Evolutionary conservation across 2,888 invertebrate species (phyloP), one percentile per base, ranked within the genome.

Genomic region (Heterodera filipjevi): DNA sequence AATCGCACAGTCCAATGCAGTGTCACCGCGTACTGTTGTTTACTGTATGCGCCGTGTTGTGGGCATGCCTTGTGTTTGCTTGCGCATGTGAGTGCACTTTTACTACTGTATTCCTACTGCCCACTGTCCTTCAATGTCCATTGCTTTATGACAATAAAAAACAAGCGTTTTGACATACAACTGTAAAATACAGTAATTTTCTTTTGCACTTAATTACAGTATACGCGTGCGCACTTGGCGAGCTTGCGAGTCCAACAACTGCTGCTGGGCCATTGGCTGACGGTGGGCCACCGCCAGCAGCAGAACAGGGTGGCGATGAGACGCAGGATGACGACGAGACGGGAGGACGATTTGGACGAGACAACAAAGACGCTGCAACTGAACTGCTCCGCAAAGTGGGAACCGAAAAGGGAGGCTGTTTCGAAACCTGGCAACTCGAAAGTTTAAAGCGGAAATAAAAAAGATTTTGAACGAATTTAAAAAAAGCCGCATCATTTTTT

Each of bases 341-440:
- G 59, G 59, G 59, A 27, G 27, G 59, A 5, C 59, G 59, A 59
- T 27, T 59, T 59, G 59, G 27, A 27, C 59, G 59, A 10, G 10
- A 59, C 59, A 59, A 59, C 49, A 19, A 49, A 5, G 59, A 59
- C 12, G 59, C 27, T 27, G 27, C 59, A 10, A 27, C 59, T 59
- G 59, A 59, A 59, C 59, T 27, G 59, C 59, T 59, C 22, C 59
- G 59, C 59, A 59, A 59, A 22, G 59, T 59, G n/a, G 59, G 59
- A 53, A 22, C 1, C 27, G 27, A n/a, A 27, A 1, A 5, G n/a
- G 27, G 8, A 6, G 27, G 19, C n/a, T n/a, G 27, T 8, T 59
- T 59, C 6, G 19, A 27, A 27, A n/a, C 59, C 39, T 10, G 0
- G 6, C 39, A 10, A 39, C 0, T 12, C 6, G 12, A 39, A 6